Conservation (phyloP, 2,797 vertebrate species). For the Phrynocephalus forsythii region DNA sequence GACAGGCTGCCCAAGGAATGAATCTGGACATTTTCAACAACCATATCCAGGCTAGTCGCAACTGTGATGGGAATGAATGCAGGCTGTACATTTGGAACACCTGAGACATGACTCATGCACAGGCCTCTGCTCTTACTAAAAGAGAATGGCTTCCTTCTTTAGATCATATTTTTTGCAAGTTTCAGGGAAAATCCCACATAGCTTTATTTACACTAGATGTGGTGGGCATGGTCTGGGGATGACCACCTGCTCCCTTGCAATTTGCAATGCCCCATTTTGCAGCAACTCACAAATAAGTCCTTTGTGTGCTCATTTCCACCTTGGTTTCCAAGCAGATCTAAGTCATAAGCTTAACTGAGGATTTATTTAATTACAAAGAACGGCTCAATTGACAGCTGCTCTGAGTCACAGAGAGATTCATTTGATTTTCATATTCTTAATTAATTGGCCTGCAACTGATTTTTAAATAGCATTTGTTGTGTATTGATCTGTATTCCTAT, state of each 20-base stretch:
- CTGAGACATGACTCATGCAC: slow-evolving; percentile 35
- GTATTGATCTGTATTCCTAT: too few relatives aligned
- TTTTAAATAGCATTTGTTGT: not conserved
- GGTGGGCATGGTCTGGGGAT: not conserved
- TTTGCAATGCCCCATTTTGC: not conserved
- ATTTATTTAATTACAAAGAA: too few relatives aligned
- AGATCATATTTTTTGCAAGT: slow-evolving; percentile 9
- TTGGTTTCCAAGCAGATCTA: not conserved
- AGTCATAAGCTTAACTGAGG: not conserved
- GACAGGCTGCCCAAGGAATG: slow-evolving; percentile 60
- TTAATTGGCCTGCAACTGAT: not conserved
- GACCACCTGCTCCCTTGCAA: not conserved
- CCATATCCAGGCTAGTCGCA: slow-evolving; percentile 31
- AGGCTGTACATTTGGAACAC: slow-evolving; percentile 51
- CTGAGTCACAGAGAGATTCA: not conserved
- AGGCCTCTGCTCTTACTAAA: not conserved
- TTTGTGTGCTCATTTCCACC: not conserved
- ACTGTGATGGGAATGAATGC: slow-evolving; percentile 25
- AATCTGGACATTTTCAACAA: slow-evolving; percentile 58
- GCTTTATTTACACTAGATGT: slow-evolving; percentile 16
- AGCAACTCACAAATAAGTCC: not conserved
- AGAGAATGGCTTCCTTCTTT: not conserved
- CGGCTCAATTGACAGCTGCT: not conserved
- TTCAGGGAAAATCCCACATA: slow-evolving; percentile 12
- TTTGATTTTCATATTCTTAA: not conserved